These are phyloP conservation scores for Ceratoteleas bidentatus DNA, from an alignment of 1,140 invertebrate species.

Conservation along the genomic window DNA sequence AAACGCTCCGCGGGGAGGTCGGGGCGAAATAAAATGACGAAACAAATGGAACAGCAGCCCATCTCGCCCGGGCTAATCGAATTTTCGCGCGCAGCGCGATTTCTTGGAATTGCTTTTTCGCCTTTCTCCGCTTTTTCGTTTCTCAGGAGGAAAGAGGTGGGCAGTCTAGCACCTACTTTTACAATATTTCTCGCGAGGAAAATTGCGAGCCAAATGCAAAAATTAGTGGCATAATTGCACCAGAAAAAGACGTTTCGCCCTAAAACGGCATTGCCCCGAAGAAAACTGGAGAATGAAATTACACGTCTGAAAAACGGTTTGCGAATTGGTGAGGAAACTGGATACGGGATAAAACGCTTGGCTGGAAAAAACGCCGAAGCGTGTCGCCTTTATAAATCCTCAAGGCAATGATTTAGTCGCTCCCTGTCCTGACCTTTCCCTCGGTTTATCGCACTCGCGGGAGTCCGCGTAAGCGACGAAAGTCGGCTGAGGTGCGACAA, in stretches of 20 bases:
- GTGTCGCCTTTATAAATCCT: too few species aligned
- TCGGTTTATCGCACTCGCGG: slow-evolving; percentile 38
- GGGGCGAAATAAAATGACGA: slow-evolving; percentile 73
- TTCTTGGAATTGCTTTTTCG: slow-evolving; percentile 81
- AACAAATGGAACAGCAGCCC: slow-evolving; percentile 76
- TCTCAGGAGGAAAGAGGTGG: slow-evolving; percentile 7
- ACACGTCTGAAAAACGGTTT: too few species aligned
- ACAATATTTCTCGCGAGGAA: slow-evolving; percentile 11
- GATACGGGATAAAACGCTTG: too few species aligned
- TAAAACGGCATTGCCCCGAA: too few species aligned
- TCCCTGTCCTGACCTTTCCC: slow-evolving; percentile 38
- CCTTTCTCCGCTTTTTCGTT: slow-evolving; percentile 67
- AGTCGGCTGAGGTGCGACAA: slow-evolving; percentile 36
- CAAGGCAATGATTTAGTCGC: not conserved
- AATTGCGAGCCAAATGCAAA: not conserved
- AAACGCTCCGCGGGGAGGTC: slow-evolving; percentile 49
- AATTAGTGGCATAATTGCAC: too few species aligned
- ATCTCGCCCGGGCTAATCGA: slow-evolving; percentile 80
- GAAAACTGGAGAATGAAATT: too few species aligned
- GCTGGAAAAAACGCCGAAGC: too few species aligned
- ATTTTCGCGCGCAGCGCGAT: slow-evolving; percentile 78
- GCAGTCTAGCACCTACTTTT: slow-evolving; percentile 20
- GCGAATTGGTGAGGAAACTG: too few species aligned
- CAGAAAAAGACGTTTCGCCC: too few species aligned
- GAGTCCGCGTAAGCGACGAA: slow-evolving; percentile 12